Base-by-base conservation (phyloP, 2,888 invertebrate genomes). In the Yponomeuta sedellus region DNA sequence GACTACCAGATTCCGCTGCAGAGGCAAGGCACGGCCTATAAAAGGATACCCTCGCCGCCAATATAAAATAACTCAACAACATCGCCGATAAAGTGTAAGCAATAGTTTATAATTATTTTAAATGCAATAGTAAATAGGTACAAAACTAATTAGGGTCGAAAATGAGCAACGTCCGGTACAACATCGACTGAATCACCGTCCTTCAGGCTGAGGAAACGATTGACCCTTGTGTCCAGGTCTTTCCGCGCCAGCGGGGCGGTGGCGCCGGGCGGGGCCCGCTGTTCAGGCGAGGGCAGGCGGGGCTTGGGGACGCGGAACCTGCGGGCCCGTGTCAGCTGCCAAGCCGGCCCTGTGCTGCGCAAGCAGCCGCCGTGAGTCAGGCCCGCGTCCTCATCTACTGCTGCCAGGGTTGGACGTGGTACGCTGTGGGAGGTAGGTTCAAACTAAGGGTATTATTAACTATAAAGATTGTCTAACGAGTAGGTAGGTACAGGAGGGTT, bases 251-350 rank as follows among this genome's bases (percentile, higher is more conserved):
- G 70, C 1, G 86, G 83, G 11, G 84, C 86, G 0, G 82, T 79
- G n/a, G 79, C 75, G 12, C 75, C 79, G 1, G 86, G 85, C 0
- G 84, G 84, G 0, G 82, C 82, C 1, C 75, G 80, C 0, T 81
- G 81, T 71, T 86, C 87, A 5, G 85, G 80, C 0, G 84, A 70
- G 0, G 82, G 84, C 66, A 77, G 67, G 57, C 75, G 78, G 0
- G 74, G 81, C 64, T 85, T 88, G 0, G 88, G 86, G 16, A 74
- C 71, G 61, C 87, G 82, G 68, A 63, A 22, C 62, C 83, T 81
- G 10, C 91, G 82, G 12, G 91, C 91, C 19, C 91, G 77, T 0
- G 81, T 88, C 22, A 90, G 74, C 67, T 88, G 89, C 90, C 90
- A 91, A 10, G 85, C 69, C 8, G 86, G 76, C 68, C 83, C 83